Percentiles rank a stretch among this genome's conserved stretches.
These are phyloP conservation scores for Hoplodrina blanda DNA, from an alignment of 2,888 invertebrate species.

Conservation along the genomic window DNA sequence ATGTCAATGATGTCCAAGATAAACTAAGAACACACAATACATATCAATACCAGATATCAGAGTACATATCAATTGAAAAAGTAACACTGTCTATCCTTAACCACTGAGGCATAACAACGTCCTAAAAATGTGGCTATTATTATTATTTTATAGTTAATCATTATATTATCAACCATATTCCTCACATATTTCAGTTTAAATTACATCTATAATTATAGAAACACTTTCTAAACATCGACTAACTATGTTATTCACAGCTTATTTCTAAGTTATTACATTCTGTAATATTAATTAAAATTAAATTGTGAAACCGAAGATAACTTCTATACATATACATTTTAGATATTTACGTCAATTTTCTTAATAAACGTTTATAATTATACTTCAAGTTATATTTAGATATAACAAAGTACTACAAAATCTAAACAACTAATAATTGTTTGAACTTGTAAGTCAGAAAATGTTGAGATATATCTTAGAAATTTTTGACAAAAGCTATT, in stretches of 20 bases:
- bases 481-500: conserved; percentile 48
- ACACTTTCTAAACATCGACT: neutral
- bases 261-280: conserved; percentile 2
- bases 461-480: conserved; percentile 11
- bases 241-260: neutral
- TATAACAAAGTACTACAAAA: conserved; percentile 9
- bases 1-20: too few relatives aligned
- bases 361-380: conserved; percentile 4
- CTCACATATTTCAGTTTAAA: neutral
- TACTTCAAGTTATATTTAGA: neutral
- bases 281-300: conserved; percentile 2
- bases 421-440: conserved; percentile 13
- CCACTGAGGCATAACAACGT: too few relatives aligned
- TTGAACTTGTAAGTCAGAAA: conserved; percentile 27
- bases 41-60: too few relatives aligned
- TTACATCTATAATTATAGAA: neutral
- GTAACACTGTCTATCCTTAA: too few relatives aligned
- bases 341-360: neutral
- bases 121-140: too few relatives aligned
- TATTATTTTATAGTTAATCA: neutral
- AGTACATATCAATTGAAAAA: too few relatives aligned
- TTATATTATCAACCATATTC: neutral
- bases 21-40: too few relatives aligned
- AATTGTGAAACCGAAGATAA: neutral
- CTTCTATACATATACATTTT: neutral